Conservation (phyloP, 2,113 vertebrate genomes). For the Larimichthys crocea region DNA sequence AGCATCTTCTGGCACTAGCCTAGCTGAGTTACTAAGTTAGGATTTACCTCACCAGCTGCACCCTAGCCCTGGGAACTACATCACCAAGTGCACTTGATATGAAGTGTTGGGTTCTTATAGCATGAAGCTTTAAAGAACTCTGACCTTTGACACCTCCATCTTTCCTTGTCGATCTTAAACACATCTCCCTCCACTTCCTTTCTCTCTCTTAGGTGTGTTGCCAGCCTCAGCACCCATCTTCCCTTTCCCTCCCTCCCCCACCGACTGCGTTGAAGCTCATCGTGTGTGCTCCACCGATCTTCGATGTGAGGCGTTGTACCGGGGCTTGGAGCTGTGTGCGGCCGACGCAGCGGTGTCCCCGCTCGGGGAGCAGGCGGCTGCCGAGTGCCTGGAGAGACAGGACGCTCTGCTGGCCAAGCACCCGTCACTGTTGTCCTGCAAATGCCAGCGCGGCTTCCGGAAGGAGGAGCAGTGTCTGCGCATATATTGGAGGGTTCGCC, state of each 20-base stretch:
- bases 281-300: slow-evolving; percentile 82
- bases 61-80: not conserved
- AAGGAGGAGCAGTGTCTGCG: slow-evolving; percentile 90
- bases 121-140: not conserved
- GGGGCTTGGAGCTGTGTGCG: slow-evolving; percentile 86
- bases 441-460: slow-evolving; percentile 89
- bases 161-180: not conserved
- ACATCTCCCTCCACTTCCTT: not conserved
- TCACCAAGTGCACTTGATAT: not conserved
- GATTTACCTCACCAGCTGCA: not conserved
- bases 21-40: not conserved
- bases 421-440: slow-evolving; percentile 87
- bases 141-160: not conserved
- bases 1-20: not conserved
- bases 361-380: slow-evolving; percentile 69
- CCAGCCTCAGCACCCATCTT: slow-evolving; percentile 22
- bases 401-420: slow-evolving; percentile 83
- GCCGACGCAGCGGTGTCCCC: slow-evolving; percentile 70
- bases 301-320: slow-evolving; percentile 86
- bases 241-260: slow-evolving; percentile 33
- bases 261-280: slow-evolving; percentile 87
- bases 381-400: slow-evolving; percentile 87
- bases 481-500: slow-evolving; percentile 91
- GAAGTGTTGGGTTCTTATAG: not conserved
- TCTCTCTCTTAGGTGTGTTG: slow-evolving; percentile 55